Evolutionary conservation across 1,140 invertebrate genomes (phyloP), one percentile per base, ranked within the genome.

Genomic region (Drosophila sulfurigaster): DNA sequence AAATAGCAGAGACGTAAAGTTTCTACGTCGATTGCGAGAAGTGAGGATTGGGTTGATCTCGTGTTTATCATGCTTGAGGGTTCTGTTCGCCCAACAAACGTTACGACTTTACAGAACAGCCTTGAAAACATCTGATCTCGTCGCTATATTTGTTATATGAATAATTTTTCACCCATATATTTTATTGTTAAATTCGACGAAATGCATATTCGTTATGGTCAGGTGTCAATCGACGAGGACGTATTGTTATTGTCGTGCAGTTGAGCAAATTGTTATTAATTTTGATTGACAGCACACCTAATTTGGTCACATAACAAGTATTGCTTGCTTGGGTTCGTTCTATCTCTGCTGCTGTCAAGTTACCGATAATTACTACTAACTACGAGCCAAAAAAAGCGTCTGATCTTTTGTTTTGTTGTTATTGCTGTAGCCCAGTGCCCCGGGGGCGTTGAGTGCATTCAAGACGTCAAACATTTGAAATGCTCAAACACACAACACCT

Each of bases 41-140:
- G 57, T 88, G 85, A 88, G 7, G 85, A 88, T 88, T 89, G 85
- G 85, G 85, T 57, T 59, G 41, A 6, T 54, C 85, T 88, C n/a
- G 85, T 81, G 13, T 54, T 30, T 41, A 10, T 28, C 5, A 43
- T 88, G 85, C 81, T 73, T 89, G 85, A 88, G 13, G 78, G 85
- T 65, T 56, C 49, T 89, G 85, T 88, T 88, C 78, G 87, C 85
- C 85, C 85, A 88, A 88, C 11, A 78, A 57, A 85, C 49, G 85
- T 88, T 88, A 88, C 85, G 85, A 88, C 81, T 81, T 25, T 59
- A 67, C 56, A 56, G 85, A 76, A 85, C 85, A 89, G 68, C 85
- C 81, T 81, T 85, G 85, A 73, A 35, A 83, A 72, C 65, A 58
- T 88, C 83, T 88, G 83, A 88, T 88, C 83, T 88, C 81, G 83